Conservation (phyloP, 2,113 vertebrate species). For the Fukomys damarensis region DNA sequence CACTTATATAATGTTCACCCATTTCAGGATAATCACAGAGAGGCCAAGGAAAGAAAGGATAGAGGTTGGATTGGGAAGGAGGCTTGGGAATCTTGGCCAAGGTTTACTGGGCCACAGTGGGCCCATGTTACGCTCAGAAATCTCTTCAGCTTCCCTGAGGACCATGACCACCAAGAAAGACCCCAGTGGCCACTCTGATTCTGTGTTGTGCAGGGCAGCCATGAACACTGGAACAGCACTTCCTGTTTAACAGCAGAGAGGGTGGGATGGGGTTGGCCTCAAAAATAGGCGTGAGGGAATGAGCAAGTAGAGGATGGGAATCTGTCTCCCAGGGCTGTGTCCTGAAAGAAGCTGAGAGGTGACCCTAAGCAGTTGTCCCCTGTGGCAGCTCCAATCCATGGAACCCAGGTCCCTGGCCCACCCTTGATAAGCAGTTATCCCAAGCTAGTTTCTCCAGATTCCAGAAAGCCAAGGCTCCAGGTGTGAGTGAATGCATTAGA, state of each 20-base stretch:
- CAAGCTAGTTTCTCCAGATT: not conserved
- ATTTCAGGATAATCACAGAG: not conserved
- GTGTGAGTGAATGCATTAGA: not conserved
- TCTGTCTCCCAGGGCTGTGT: not conserved
- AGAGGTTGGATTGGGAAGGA: not conserved
- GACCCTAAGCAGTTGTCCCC: not conserved
- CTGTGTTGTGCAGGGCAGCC: rapidly evolving
- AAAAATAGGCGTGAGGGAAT: rapidly evolving
- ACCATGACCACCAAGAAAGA: not conserved
- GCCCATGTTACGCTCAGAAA: not conserved
- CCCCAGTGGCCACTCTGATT: rapidly evolving
- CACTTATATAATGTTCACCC: not conserved
- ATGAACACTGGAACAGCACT: rapidly evolving
- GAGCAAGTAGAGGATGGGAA: not conserved
- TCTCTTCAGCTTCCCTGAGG: not conserved
- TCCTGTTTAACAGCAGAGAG: no score
- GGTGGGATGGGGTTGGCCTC: rapidly evolving
- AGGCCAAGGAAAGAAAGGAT: not conserved
- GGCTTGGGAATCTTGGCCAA: not conserved
- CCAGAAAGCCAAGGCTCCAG: not conserved
- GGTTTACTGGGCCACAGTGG: not conserved
- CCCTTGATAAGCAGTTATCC: no score
- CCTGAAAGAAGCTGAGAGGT: not conserved
- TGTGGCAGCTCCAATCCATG: rapidly evolving
- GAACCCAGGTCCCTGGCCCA: not conserved